These are phyloP conservation scores for Sinocyclocheilus anophthalmus DNA, from an alignment of 2,113 vertebrate genomes.

Conservation along the genomic window DNA sequence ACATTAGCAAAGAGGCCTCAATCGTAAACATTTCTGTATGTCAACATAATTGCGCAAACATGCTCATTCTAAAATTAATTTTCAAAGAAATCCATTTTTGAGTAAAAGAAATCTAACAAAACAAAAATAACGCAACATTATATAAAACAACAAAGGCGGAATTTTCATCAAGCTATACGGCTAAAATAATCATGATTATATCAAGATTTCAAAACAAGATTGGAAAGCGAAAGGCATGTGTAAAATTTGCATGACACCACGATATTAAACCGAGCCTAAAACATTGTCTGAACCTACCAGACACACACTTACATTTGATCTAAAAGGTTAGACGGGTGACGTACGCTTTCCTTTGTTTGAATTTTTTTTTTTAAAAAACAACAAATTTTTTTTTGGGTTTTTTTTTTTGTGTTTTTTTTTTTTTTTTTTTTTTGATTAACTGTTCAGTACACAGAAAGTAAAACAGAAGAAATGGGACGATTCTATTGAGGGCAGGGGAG, in stretches of 20 bases:
- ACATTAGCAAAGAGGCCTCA: too few species aligned
- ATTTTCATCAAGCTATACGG: not conserved
- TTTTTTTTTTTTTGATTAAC: too few species aligned
- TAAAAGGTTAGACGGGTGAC: slow-evolving; percentile 72
- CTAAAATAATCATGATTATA: not conserved
- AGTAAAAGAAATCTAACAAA: not conserved
- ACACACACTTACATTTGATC: slow-evolving; percentile 74
- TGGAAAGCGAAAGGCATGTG: slow-evolving; percentile 58
- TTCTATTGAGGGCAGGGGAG: slow-evolving; percentile 12
- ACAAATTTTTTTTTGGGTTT: too few species aligned
- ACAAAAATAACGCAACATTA: not conserved
- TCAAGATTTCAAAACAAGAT: not conserved
- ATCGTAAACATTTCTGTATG: too few species aligned
- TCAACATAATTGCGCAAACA: not conserved
- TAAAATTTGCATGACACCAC: slow-evolving; percentile 53
- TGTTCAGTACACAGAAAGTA: slow-evolving; percentile 15
- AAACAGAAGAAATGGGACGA: slow-evolving; percentile 40
- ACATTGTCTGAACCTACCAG: slow-evolving; percentile 58
- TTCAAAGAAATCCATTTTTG: not conserved
- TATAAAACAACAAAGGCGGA: too few species aligned
- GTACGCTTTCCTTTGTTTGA: slow-evolving; percentile 34
- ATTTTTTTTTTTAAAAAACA: too few species aligned
- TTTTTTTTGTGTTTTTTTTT: too few species aligned
- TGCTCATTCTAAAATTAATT: not conserved
- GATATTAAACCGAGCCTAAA: slow-evolving; percentile 58